A percentile compares a stretch with the other conserved stretches of the same genome.
These are phyloP conservation scores for Odocoileus virginianus DNA, from an alignment of 2,113 vertebrate genomes.

Conservation along the genomic window DNA sequence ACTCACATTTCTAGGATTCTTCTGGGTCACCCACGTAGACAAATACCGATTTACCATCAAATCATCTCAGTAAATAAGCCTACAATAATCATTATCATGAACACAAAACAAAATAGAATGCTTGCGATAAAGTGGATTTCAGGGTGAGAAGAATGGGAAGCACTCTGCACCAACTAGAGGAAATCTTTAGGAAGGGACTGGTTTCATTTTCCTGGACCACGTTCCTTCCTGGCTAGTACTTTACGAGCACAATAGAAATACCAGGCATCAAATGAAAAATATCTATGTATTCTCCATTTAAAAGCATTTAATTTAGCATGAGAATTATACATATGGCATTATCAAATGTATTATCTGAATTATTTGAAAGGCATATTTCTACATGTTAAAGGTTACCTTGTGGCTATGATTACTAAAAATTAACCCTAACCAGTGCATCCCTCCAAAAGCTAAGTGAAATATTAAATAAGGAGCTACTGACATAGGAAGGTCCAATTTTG, in stretches of 20 bases:
- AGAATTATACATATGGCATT: background rate
- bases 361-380: background rate
- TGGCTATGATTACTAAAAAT: background rate
- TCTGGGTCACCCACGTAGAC: background rate
- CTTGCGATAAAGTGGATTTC: background rate
- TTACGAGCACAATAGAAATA: background rate
- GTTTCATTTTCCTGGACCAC: background rate
- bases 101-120: background rate
- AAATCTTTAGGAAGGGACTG: background rate
- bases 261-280: background rate
- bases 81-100: background rate
- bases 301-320: background rate
- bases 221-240: background rate
- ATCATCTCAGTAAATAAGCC: background rate
- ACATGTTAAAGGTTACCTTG: background rate
- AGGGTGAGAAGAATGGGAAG: background rate
- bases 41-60: background rate
- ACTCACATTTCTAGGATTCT: background rate
- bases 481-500: background rate
- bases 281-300: background rate
- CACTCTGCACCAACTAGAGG: background rate
- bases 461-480: background rate
- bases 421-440: background rate
- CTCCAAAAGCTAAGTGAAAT: conserved; percentile 10
- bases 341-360: background rate